Percentiles rank a stretch among this genome's conserved stretches.
phyloP scores from a whole-genome alignment of 2,888 invertebrate species.

The Cryptocephalus moraei region DNA sequence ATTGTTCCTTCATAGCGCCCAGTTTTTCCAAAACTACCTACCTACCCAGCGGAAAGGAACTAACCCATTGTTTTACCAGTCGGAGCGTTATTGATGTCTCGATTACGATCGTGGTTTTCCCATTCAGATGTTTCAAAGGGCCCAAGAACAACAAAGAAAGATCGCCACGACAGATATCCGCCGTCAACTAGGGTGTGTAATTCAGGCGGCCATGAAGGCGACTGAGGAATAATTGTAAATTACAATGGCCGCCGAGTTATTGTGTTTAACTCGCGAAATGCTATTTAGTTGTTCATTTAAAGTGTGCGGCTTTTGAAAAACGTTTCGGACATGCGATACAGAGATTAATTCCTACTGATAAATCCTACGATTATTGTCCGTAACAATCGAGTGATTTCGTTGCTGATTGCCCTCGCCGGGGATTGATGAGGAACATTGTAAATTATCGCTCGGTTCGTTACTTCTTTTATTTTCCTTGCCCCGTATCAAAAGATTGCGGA shows the following conservation, averaged over 20 bases:
- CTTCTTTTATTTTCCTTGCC: too few species aligned
- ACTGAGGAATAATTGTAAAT: constrained; percentile 2
- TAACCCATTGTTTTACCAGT: too few species aligned
- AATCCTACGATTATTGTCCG: constrained; percentile 1
- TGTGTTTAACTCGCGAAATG: constrained; percentile 7
- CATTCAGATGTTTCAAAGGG: not conserved
- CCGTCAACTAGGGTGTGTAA: not conserved
- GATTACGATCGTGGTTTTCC: not conserved
- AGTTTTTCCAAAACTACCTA: too few species aligned
- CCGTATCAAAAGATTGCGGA: too few species aligned
- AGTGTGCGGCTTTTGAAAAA: not conserved
- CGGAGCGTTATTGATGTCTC: not conserved
- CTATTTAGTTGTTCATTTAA: constrained; percentile 6
- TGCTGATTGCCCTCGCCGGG: not conserved
- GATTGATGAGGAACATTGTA: too few species aligned
- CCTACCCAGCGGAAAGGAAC: too few species aligned
- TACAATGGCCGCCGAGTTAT: constrained; percentile 5
- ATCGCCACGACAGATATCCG: too few species aligned
- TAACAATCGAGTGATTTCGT: not conserved
- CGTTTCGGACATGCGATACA: constrained; percentile 5
- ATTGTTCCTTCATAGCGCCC: too few species aligned
- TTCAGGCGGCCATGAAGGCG: not conserved
- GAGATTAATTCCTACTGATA: constrained; percentile 5
- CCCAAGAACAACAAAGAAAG: not conserved
- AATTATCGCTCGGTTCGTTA: too few species aligned